These are phyloP conservation scores for Cartodere bifasciata DNA, from an alignment of 2,888 invertebrate genomes.

Conservation along the genomic window DNA sequence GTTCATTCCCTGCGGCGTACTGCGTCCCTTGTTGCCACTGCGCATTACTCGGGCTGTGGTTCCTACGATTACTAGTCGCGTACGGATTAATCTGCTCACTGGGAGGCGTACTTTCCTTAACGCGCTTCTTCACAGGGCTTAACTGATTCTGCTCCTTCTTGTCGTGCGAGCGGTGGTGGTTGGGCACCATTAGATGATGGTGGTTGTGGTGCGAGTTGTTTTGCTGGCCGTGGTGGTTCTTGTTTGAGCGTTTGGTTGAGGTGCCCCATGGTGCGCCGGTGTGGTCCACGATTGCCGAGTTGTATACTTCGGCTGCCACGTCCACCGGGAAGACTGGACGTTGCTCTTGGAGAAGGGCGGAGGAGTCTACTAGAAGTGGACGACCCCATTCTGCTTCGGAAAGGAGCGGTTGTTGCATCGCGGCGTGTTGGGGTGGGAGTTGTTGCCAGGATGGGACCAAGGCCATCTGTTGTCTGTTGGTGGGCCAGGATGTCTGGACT, in stretches of 20 bases:
- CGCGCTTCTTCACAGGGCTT: constrained; percentile 93
- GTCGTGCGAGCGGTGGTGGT: constrained; percentile 41
- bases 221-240: constrained; percentile 50
- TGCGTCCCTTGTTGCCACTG: constrained; percentile 35
- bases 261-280: constrained; percentile 33
- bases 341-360: constrained; percentile 57
- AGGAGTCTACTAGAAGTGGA: constrained; percentile 64
- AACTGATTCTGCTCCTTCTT: constrained; percentile 82
- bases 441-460: constrained; percentile 78
- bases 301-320: constrained; percentile 43
- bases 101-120: constrained; percentile 90
- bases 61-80: constrained; percentile 19
- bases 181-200: constrained; percentile 33
- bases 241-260: constrained; percentile 37
- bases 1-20: too few species aligned
- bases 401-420: constrained; percentile 47
- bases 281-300: constrained; percentile 42
- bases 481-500: constrained; percentile 59
- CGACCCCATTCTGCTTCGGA: constrained; percentile 57
- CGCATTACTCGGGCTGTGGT: constrained; percentile 29
- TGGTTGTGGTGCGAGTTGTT: constrained; percentile 38
- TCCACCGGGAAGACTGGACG: constrained; percentile 49
- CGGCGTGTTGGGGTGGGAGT: constrained; percentile 50
- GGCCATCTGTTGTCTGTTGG: constrained; percentile 61
- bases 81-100: constrained; percentile 34